Conservation (phyloP, 2,113 vertebrate species). For the Tursiops truncatus region DNA sequence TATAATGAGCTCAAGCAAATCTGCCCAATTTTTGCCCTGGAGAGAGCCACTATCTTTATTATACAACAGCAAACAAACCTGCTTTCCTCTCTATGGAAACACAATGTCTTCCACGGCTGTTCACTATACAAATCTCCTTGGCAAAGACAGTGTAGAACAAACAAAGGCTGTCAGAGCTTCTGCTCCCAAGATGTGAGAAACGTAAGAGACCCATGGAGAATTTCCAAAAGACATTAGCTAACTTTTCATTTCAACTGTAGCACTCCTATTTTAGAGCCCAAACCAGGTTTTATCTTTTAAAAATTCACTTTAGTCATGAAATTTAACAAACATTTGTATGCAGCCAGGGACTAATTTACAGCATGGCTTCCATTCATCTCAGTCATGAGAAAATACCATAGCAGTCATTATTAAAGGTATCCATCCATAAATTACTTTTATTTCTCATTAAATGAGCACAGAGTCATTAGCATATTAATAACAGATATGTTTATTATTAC, state of each 20-base stretch:
- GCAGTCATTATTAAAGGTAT: constrained; percentile 82
- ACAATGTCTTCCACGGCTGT: not conserved
- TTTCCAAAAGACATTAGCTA: not conserved
- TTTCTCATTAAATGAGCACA: constrained; percentile 90
- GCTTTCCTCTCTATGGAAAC: not conserved
- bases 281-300: constrained; percentile 56
- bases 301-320: constrained; percentile 40
- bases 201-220: not conserved
- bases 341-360: constrained; percentile 38
- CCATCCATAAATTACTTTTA: constrained; percentile 89
- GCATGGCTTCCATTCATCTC: constrained; percentile 47
- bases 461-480: constrained; percentile 90
- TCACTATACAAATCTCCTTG: not conserved
- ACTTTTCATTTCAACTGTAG: not conserved
- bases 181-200: not conserved
- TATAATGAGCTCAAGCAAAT: not conserved
- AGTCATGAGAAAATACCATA: constrained; percentile 83
- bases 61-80: not conserved
- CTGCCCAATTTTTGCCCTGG: not conserved
- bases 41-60: not conserved
- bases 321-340: constrained; percentile 60
- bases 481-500: constrained; percentile 99
- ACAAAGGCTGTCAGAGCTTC: not conserved
- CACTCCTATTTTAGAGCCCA: constrained; percentile 47
- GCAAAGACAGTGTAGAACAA: not conserved